phyloP scores from a whole-genome alignment of 2,888 invertebrate genomes.

The Synanthedon vespiformis region DNA sequence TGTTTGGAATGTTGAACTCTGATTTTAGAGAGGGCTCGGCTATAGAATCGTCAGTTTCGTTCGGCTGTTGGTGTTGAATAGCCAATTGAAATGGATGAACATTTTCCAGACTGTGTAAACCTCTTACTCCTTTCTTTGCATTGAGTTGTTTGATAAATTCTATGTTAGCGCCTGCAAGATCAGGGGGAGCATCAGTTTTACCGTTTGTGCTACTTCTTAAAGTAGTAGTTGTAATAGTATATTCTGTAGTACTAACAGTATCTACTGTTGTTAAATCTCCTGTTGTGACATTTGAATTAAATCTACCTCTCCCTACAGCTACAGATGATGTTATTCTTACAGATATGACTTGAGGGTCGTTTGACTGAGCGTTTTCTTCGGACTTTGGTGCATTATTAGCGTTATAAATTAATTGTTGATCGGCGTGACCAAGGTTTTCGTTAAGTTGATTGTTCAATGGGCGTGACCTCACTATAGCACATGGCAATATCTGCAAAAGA shows the following conservation, averaged over 20 bases:
- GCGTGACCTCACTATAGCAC: conserved; percentile 29
- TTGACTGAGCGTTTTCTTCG: conserved; percentile 16
- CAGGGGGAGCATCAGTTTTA: conserved; percentile 44
- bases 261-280: conserved; percentile 9
- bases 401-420: conserved; percentile 16
- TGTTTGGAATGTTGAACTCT: conserved; percentile 19
- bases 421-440: conserved; percentile 13
- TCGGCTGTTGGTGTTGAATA: conserved; percentile 49
- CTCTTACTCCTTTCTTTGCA: conserved; percentile 48
- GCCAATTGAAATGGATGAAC: conserved; percentile 61
- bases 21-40: conserved; percentile 39
- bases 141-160: conserved; percentile 60
- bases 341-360: conserved; percentile 59
- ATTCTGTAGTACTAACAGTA: neutral
- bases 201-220: conserved; percentile 10
- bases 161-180: conserved; percentile 57
- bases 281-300: conserved; percentile 7
- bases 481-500: conserved; percentile 47
- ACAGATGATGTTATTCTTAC: conserved; percentile 73
- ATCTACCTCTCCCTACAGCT: conserved; percentile 63
- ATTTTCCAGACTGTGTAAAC: conserved; percentile 27
- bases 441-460: conserved; percentile 25
- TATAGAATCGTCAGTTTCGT: conserved; percentile 33
- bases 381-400: conserved; percentile 27
- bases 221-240: neutral